A percentile compares a stretch with the other conserved stretches of the same genome.
Evolutionary conservation across 2,888 invertebrate species (phyloP).

Genomic region (Podotricha telesiphe): DNA sequence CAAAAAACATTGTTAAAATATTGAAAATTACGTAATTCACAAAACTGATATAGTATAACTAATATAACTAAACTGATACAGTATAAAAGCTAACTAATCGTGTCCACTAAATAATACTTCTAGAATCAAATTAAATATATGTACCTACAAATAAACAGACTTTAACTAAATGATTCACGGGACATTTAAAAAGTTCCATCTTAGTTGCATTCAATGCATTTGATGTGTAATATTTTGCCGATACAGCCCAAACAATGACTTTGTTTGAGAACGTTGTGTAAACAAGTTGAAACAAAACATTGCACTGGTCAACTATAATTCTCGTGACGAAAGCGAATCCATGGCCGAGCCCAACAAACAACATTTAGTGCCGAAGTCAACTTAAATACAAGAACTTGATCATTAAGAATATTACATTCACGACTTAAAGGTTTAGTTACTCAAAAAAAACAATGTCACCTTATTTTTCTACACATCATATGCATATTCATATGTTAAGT

Average conservation of each 20-base stretch:
- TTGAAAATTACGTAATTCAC: neutral
- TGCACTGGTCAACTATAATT: conserved; percentile 18
- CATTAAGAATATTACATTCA: too few relatives aligned
- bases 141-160: conserved; percentile 7
- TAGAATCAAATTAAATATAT: neutral
- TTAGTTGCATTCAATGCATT: conserved; percentile 36
- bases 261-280: conserved; percentile 67
- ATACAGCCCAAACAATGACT: conserved; percentile 65
- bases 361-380: neutral
- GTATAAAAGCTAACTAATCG: neutral
- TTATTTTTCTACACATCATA: too few relatives aligned
- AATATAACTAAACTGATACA: too few relatives aligned
- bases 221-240: conserved; percentile 62
- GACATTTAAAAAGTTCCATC: conserved; percentile 68
- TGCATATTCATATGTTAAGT: too few relatives aligned
- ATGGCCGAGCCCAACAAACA: conserved; percentile 1
- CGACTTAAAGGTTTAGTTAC: too few relatives aligned
- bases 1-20: too few relatives aligned
- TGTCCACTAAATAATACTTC: neutral
- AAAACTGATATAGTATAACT: neutral
- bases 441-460: too few relatives aligned
- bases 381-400: neutral
- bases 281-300: conserved; percentile 52
- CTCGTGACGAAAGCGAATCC: conserved; percentile 18
- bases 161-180: conserved; percentile 57